Conservation (phyloP, 2,888 invertebrate species). For the Acanthococcus lagerstroemiae region DNA sequence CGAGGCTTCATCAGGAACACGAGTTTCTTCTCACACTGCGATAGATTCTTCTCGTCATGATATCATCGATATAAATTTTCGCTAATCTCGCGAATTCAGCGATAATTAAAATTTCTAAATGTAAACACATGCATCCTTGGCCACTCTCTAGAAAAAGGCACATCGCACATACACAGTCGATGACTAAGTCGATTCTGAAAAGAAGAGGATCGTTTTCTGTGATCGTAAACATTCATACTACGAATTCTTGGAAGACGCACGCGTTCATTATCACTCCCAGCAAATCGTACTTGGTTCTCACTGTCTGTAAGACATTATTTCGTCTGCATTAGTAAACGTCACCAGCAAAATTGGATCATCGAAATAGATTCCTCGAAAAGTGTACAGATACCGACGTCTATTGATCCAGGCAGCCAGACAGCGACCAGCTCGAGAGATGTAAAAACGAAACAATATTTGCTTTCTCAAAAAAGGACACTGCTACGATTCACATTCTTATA, state of each 20-base stretch:
- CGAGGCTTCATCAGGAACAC: too few species aligned
- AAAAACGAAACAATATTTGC: neutral
- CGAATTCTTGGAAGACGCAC: too few species aligned
- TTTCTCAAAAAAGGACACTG: neutral
- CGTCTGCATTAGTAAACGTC: too few species aligned
- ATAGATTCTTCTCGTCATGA: neutral
- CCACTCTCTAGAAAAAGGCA: neutral
- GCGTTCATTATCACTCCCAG: too few species aligned
- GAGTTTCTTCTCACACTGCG: neutral
- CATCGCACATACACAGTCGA: neutral
- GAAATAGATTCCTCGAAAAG: too few species aligned
- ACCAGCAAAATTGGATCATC: too few species aligned
- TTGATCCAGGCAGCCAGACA: too few species aligned
- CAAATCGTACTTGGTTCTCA: too few species aligned
- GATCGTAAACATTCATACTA: neutral
- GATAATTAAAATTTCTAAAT: slow-evolving; percentile 4
- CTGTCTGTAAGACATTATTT: too few species aligned
- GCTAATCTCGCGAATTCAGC: slow-evolving; percentile 4
- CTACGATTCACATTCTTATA: neutral
- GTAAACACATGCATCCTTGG: neutral
- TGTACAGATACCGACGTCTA: too few species aligned
- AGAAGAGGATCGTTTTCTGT: neutral
- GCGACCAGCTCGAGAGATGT: too few species aligned
- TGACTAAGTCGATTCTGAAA: neutral
- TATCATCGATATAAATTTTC: slow-evolving; percentile 3